Conservation (phyloP, 2,888 invertebrate genomes). For the Lysandra bellargus region DNA sequence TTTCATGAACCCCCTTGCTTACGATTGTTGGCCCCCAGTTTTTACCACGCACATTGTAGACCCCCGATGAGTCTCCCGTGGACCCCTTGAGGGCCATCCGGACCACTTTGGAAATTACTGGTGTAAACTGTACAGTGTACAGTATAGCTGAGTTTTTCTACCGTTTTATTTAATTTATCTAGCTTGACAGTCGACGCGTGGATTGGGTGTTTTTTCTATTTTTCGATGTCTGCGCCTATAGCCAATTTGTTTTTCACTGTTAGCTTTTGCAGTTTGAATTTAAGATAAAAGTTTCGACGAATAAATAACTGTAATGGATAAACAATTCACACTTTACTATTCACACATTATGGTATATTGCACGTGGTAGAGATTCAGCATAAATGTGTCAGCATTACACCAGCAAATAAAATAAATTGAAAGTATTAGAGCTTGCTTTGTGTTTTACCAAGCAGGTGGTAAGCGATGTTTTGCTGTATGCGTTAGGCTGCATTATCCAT, state of each 20-base stretch:
- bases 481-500: no score
- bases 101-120: no score
- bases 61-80: no score
- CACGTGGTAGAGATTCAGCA: background rate
- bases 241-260: slow-evolving; percentile 31
- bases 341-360: background rate
- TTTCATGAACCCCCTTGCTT: no score
- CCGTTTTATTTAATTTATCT: slow-evolving; percentile 43
- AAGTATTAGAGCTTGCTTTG: background rate
- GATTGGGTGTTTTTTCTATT: slow-evolving; percentile 35
- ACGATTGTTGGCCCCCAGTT: no score
- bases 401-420: background rate
- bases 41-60: no score
- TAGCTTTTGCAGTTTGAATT: slow-evolving; percentile 21
- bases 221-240: slow-evolving; percentile 26
- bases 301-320: slow-evolving; percentile 22
- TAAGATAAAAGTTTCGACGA: slow-evolving; percentile 17
- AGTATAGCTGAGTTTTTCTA: slow-evolving; percentile 37
- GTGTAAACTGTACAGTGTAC: background rate
- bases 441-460: no score
- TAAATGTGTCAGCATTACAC: background rate
- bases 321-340: background rate
- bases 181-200: slow-evolving; percentile 37
- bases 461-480: no score
- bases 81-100: no score